Percentiles rank a stretch among this genome's conserved stretches.
Conservation (phyloP, 2,888 invertebrate species). For the Heliconius ismenius region DNA sequence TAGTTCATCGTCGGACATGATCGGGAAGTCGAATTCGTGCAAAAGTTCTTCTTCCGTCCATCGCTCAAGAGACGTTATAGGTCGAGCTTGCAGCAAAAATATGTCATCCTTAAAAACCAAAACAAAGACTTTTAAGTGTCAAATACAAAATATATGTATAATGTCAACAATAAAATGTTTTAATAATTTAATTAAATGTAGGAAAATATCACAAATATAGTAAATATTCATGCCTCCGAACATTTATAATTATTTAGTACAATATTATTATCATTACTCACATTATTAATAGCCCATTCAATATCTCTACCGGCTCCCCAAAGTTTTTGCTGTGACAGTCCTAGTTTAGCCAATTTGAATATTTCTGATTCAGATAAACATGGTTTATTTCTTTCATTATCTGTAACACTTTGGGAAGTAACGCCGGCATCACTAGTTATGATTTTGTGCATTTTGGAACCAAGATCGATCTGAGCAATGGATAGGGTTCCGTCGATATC, state of each 20-base stretch:
- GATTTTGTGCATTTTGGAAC: conserved; percentile 79
- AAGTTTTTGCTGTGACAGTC: conserved; percentile 82
- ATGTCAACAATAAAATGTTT: no score
- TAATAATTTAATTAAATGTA: no score
- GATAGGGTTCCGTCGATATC: conserved; percentile 70
- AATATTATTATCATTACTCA: conserved; percentile 51
- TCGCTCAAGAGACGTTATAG: conserved; percentile 86
- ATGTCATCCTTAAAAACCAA: conserved; percentile 69
- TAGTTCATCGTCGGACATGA: conserved; percentile 84
- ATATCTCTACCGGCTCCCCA: conserved; percentile 89
- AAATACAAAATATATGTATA: no score
- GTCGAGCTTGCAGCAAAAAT: conserved; percentile 88
- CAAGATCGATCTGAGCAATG: conserved; percentile 72
- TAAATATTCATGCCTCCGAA: no score
- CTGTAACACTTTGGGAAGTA: conserved; percentile 62
- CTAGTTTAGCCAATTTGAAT: conserved; percentile 76
- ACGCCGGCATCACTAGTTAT: conserved; percentile 71
- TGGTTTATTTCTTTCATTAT: conserved; percentile 63
- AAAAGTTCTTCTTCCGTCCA: conserved; percentile 90
- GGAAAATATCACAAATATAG: no score
- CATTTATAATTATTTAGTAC: background rate
- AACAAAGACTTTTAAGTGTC: conserved; percentile 34
- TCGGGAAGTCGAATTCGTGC: conserved; percentile 88
- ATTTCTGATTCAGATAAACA: conserved; percentile 82
- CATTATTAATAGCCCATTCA: conserved; percentile 88